Percentiles rank a stretch among this genome's conserved stretches.
phyloP scores from a whole-genome alignment of 2,113 vertebrate genomes.

The Chauna torquata region DNA sequence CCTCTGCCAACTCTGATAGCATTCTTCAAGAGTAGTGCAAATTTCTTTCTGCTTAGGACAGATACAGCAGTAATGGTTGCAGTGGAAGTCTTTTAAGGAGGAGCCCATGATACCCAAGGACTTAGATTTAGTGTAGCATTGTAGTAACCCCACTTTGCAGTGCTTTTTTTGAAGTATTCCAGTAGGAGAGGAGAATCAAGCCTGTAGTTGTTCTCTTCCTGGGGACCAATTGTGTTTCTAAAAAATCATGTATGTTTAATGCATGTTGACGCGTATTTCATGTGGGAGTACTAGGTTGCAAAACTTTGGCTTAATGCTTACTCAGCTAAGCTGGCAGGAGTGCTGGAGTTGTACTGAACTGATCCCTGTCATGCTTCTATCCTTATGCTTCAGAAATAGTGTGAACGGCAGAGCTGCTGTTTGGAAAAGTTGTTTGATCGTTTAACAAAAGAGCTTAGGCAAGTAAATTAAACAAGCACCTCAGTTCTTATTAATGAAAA shows the following conservation, averaged over 20 bases:
- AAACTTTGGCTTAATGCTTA: not conserved
- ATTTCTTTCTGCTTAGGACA: not conserved
- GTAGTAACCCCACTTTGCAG: not conserved
- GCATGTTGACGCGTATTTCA: not conserved
- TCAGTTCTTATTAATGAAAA: not conserved
- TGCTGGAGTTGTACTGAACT: fast-evolving
- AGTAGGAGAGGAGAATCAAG: not conserved
- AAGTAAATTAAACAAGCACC: not conserved
- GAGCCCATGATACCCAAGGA: not conserved
- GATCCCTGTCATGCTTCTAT: not conserved
- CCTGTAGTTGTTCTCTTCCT: not conserved
- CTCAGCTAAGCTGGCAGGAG: not conserved
- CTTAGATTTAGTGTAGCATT: not conserved
- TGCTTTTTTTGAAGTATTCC: not conserved
- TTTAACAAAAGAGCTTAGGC: not conserved
- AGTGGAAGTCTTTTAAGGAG: not conserved
- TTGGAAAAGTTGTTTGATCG: not conserved
- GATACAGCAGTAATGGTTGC: not conserved
- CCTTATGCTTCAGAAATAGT: not conserved
- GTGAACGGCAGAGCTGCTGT: not conserved
- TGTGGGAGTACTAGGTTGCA: not conserved
- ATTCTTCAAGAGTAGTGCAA: not conserved
- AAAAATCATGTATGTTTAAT: not conserved
- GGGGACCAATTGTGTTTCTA: not conserved
- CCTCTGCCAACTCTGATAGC: not conserved